Evolutionary conservation across 2,797 vertebrate species (phyloP).

Genomic region (Chaunax sp.): DNA sequence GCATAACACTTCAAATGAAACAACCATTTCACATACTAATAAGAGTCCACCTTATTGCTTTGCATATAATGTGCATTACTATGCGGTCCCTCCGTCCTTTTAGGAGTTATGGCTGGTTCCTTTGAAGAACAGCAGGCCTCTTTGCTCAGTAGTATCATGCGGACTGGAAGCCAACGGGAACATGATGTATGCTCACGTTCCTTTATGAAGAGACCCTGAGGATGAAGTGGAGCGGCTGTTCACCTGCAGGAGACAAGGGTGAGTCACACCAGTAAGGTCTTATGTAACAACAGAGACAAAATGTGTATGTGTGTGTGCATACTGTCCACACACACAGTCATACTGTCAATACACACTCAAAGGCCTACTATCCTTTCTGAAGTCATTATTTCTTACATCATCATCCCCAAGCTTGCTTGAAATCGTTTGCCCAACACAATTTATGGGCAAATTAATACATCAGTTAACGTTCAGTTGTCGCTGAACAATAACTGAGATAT

Average conservation of each 20-base stretch:
- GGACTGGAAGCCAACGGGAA: slow-evolving; percentile 27
- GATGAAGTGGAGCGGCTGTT: slow-evolving; percentile 88
- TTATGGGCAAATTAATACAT: no score
- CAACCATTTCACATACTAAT: slow-evolving; percentile 39
- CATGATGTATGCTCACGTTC: slow-evolving; percentile 82
- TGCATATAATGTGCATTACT: slow-evolving; percentile 66
- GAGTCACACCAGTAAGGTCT: slow-evolving; percentile 38
- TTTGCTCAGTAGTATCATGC: slow-evolving; percentile 44
- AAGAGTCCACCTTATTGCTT: slow-evolving; percentile 48
- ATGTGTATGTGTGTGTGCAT: no score
- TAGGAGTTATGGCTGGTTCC: slow-evolving; percentile 64
- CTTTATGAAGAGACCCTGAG: slow-evolving; percentile 92
- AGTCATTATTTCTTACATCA: background rate
- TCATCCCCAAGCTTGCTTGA: no score
- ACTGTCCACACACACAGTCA: no score
- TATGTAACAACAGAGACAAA: background rate
- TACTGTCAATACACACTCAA: no score
- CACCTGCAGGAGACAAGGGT: slow-evolving; percentile 82
- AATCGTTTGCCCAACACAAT: no score
- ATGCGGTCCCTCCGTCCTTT: slow-evolving; percentile 37
- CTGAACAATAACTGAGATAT: background rate
- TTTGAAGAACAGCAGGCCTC: slow-evolving; percentile 49
- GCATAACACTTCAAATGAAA: slow-evolving; percentile 59
- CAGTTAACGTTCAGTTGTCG: background rate
- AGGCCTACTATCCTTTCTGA: no score